Conservation (phyloP, 2,113 vertebrate genomes). For the Lates calcarifer region DNA sequence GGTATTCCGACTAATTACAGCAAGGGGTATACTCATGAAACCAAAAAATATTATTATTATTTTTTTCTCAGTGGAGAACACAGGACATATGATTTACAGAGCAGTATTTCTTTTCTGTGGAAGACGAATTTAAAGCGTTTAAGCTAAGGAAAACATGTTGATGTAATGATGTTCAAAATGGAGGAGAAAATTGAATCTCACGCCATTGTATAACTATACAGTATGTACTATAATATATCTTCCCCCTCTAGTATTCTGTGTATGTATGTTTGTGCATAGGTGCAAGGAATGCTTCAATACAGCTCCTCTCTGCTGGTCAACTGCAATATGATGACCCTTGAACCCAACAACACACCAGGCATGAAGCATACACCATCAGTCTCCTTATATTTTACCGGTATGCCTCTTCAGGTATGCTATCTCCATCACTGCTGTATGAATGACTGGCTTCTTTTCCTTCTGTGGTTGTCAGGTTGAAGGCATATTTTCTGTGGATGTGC, state of each 20-base stretch:
- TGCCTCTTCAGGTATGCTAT: background rate
- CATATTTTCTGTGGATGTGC: slow-evolving; percentile 35
- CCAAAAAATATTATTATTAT: too few relatives aligned
- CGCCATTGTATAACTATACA: background rate
- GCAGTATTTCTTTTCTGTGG: too few relatives aligned
- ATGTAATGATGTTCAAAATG: too few relatives aligned
- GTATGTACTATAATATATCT: too few relatives aligned
- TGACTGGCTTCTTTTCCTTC: slow-evolving; percentile 35
- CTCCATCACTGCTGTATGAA: slow-evolving; percentile 7
- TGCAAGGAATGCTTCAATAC: background rate
- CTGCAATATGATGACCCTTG: slow-evolving; percentile 11
- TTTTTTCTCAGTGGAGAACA: too few relatives aligned
- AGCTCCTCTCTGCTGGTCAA: background rate
- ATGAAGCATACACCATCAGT: background rate
- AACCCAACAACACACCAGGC: background rate
- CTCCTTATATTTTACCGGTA: background rate
- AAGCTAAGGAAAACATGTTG: too few relatives aligned
- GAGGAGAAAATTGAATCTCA: background rate
- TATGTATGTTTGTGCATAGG: background rate
- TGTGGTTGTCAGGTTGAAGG: slow-evolving; percentile 41
- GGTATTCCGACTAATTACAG: too few relatives aligned
- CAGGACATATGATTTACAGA: too few relatives aligned
- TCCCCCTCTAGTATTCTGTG: background rate
- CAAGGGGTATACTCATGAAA: too few relatives aligned
- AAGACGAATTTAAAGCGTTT: too few relatives aligned